These are phyloP conservation scores for human DNA, from an alignment of 2,113 vertebrate genomes.

Conservation along the genomic window DNA sequence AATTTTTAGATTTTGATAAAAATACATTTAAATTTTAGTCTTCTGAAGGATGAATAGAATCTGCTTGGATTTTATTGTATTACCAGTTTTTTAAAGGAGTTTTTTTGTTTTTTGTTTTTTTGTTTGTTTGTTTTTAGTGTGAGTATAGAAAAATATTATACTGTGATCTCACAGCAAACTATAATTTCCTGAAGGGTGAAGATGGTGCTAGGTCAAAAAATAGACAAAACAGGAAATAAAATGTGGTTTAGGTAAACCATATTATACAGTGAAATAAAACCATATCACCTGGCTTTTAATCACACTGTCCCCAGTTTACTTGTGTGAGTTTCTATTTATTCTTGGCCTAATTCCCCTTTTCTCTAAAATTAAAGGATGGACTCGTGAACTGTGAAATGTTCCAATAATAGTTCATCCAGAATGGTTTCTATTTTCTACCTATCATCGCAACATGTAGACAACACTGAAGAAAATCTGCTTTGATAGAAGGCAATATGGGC, in stretches of 20 bases:
- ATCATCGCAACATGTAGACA: neutral
- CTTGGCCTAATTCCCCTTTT: neutral
- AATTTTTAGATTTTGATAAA: neutral
- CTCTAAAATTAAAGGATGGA: neutral
- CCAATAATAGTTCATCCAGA: neutral
- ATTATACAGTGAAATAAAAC: neutral
- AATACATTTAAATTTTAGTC: neutral
- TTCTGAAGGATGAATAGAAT: neutral
- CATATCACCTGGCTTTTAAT: neutral
- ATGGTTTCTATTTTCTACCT: neutral
- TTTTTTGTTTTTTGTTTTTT: too few species aligned
- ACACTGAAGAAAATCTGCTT: neutral
- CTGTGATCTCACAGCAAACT: neutral
- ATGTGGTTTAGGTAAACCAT: neutral
- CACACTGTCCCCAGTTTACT: neutral
- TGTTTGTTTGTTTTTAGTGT: neutral
- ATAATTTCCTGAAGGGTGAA: neutral
- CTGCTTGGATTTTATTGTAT: neutral
- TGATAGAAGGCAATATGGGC: neutral
- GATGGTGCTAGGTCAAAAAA: neutral
- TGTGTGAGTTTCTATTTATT: neutral
- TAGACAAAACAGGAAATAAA: neutral
- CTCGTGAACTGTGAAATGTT: neutral
- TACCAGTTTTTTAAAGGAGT: neutral
- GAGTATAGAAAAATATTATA: neutral